phyloP scores from a whole-genome alignment of 2,113 vertebrate genomes.

The Chaetura pelagica region DNA sequence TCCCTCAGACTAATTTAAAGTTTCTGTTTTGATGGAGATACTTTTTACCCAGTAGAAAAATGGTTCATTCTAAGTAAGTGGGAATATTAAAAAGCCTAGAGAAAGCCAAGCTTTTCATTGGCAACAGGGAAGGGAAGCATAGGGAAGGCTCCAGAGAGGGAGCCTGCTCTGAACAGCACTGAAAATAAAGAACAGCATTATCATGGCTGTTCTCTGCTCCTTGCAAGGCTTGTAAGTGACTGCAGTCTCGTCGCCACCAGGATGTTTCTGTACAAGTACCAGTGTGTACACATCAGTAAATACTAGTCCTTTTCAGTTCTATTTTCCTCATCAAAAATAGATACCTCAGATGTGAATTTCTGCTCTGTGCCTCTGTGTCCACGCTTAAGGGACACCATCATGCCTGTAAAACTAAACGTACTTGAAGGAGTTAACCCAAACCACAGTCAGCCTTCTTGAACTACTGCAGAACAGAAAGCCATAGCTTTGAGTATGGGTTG shows the following conservation, averaged over 20 bases:
- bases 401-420: neutral
- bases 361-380: conserved; percentile 18
- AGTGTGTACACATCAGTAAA: conserved; percentile 58
- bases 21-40: neutral
- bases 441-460: neutral
- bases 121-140: conserved; percentile 28
- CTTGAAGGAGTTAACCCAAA: conserved; percentile 1
- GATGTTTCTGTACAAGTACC: conserved; percentile 72
- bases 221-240: conserved; percentile 54
- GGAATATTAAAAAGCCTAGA: neutral
- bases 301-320: conserved; percentile 69
- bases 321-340: conserved; percentile 54
- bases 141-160: conserved; percentile 40
- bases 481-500: neutral
- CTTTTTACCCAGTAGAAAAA: neutral
- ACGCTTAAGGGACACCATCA: conserved; percentile 13
- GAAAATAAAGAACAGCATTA: conserved; percentile 74
- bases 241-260: conserved; percentile 76
- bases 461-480: neutral
- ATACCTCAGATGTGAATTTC: conserved; percentile 55
- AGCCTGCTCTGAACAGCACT: conserved; percentile 46
- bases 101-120: conserved; percentile 26
- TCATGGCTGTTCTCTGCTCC: conserved; percentile 58
- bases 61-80: neutral
- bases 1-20: neutral